These are phyloP conservation scores for Phycodurus eques DNA, from an alignment of 2,113 vertebrate genomes.

Conservation along the genomic window DNA sequence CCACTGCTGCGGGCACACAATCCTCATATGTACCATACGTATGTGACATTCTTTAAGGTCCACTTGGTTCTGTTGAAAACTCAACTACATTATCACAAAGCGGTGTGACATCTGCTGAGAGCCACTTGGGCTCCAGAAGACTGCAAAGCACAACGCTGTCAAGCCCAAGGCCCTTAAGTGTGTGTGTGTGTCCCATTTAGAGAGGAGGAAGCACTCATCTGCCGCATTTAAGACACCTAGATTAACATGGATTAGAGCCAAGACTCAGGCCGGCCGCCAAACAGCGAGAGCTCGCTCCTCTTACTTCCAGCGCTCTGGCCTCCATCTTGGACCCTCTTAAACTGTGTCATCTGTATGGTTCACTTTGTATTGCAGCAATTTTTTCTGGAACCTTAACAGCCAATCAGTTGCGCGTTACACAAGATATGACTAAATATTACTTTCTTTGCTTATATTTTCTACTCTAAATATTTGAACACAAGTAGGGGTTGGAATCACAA, in stretches of 20 bases:
- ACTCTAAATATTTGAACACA: too few species aligned
- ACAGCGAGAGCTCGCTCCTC: conserved; percentile 51
- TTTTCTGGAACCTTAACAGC: background rate
- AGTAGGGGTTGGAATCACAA: background rate
- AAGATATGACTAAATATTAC: background rate
- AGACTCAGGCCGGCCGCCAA: conserved; percentile 58
- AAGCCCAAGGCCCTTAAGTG: conserved; percentile 49
- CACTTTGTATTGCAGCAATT: background rate
- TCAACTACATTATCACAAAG: background rate
- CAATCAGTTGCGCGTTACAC: background rate
- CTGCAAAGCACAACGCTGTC: conserved; percentile 39
- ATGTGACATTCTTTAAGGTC: background rate
- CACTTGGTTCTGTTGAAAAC: background rate
- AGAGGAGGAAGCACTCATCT: conserved; percentile 54
- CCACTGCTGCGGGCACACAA: too few species aligned
- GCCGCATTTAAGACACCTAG: conserved; percentile 69
- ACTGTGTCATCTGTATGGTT: background rate
- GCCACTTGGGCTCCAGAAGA: conserved; percentile 31
- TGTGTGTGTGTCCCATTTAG: conserved; percentile 61
- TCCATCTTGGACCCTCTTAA: conserved; percentile 15
- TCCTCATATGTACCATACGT: too few species aligned
- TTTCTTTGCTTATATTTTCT: background rate
- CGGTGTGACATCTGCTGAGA: conserved; percentile 13
- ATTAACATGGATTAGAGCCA: conserved; percentile 74
- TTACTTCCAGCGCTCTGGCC: conserved; percentile 19